Conservation (phyloP, 2,888 invertebrate species). For the Dasypolia templi region DNA sequence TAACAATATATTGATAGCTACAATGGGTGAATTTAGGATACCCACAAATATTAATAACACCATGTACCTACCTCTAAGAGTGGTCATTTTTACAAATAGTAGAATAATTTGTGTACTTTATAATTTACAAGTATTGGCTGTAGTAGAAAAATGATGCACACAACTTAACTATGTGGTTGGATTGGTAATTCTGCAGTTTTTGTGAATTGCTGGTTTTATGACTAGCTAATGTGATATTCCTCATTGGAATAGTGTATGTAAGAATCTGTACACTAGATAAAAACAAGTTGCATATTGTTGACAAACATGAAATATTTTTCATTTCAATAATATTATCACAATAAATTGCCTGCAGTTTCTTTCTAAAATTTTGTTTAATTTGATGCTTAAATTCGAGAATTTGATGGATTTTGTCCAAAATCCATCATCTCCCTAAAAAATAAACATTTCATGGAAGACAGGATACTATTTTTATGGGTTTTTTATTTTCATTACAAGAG, state of each 20-base stretch:
- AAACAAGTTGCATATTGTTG: conserved; percentile 79
- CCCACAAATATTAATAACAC: conserved; percentile 19
- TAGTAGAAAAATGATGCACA: conserved; percentile 65
- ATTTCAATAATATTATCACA: conserved; percentile 78
- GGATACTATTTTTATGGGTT: conserved; percentile 80
- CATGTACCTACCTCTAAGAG: conserved; percentile 67
- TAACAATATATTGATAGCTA: conserved; percentile 7
- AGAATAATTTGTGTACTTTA: conserved; percentile 65
- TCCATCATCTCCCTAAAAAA: conserved; percentile 69
- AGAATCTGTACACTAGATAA: conserved; percentile 73
- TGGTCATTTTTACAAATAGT: conserved; percentile 64
- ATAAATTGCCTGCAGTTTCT: conserved; percentile 83
- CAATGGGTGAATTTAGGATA: conserved; percentile 23
- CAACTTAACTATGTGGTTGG: conserved; percentile 57
- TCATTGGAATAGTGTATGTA: conserved; percentile 68
- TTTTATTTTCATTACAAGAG: conserved; percentile 74
- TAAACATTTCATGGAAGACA: conserved; percentile 73
- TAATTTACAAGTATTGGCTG: conserved; percentile 64
- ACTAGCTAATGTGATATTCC: conserved; percentile 82
- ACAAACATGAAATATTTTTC: conserved; percentile 78
- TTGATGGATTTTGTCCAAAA: conserved; percentile 12
- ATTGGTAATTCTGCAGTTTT: conserved; percentile 62
- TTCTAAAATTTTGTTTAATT: conserved; percentile 69
- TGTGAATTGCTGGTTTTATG: conserved; percentile 65
- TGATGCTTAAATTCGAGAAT: conserved; percentile 14